Percentiles rank a stretch among this genome's conserved stretches.
These are phyloP conservation scores for Sarotherodon lohbergeri DNA, from an alignment of 2,113 vertebrate species.

Conservation along the genomic window DNA sequence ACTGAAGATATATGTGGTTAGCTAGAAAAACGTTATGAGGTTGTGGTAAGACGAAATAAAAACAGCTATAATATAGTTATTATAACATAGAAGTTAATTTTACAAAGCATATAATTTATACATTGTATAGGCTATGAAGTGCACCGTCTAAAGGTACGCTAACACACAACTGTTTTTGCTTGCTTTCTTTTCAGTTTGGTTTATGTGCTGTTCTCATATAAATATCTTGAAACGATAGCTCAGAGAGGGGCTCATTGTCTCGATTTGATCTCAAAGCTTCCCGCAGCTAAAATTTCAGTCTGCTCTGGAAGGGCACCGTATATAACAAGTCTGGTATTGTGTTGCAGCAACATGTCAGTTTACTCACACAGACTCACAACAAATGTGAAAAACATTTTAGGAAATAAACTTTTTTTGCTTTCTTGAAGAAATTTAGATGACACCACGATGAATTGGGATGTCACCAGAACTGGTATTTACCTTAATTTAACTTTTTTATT, in stretches of 20 bases:
- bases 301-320: neutral
- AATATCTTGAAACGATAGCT: neutral
- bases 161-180: neutral
- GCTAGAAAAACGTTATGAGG: neutral
- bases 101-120: neutral
- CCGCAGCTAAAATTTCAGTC: neutral
- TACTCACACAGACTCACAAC: neutral
- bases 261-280: neutral
- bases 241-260: neutral
- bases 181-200: neutral
- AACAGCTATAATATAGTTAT: neutral
- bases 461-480: neutral
- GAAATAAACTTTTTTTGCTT: neutral
- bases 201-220: neutral
- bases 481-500: neutral
- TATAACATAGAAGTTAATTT: neutral
- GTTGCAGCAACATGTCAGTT: neutral
- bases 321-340: neutral
- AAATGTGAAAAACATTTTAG: neutral
- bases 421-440: neutral
- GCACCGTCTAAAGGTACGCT: neutral
- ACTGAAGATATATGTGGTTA: neutral
- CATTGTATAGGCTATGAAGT: neutral
- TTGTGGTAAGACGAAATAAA: neutral
- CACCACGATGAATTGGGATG: neutral